Base-by-base conservation (phyloP, 2,113 vertebrate species). In the Atlantisia rogersi region DNA sequence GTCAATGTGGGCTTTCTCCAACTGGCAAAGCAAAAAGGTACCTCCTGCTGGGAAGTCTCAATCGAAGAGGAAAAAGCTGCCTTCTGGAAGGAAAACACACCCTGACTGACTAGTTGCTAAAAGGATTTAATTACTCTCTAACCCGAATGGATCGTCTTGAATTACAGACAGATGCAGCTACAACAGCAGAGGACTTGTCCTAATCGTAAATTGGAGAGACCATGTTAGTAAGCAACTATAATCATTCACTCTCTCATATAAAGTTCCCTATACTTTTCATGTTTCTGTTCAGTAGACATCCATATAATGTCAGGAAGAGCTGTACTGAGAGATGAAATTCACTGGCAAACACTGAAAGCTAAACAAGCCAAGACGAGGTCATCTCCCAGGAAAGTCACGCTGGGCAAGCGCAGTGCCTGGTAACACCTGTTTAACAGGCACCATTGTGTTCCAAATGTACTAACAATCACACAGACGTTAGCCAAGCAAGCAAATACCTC, bases 11-110 rank as follows among this genome's bases (percentile, higher is more conserved):
- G 91, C 70, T 78, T 92, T 78, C 88, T 92, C 85, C 93, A 95
- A 84, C 65, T 95, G 90, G 95, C 89, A 95, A 91, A 90, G 86
- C 42, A 91, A 94, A 92, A 93, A 92, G 60, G 83, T 92, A 95
- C 58, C 82, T 93, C 93, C 92, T 89, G 81, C 88, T 92, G 90
- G 15, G 58, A 15, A 95, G 28, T 53, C 62, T 88, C 73, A 82
- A 12, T 50, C 58, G 40, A 81, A 92, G 29, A 92, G 60, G 59
- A 88, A 93, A 88, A 93, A 53, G 42, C 37, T 89, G 69, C 69
- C 56, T 92, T 87, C 53, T 68, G 58, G 76, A 91, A 92, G 56
- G 52, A 67, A 92, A 91, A 91, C 37, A 40, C 12, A 90, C 64
- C 74, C 76, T 75, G 74, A 89, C 85, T 55, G 56, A 88, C 68